Evolutionary conservation across 2,797 vertebrate genomes (phyloP), one percentile per base, ranked within the genome.

Genomic region (Triplophysa bombifrons): DNA sequence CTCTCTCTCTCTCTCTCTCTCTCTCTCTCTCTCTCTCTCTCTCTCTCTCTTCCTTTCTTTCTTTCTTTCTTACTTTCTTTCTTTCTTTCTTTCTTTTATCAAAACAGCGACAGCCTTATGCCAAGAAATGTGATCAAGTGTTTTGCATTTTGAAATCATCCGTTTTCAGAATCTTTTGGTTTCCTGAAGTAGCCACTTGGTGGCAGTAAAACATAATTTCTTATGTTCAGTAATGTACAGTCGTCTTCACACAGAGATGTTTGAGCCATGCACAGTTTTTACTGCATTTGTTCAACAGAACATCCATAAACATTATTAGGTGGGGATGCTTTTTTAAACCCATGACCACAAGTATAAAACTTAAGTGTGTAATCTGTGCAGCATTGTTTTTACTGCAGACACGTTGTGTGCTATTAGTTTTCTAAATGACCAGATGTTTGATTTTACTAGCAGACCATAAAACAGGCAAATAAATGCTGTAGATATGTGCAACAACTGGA

Each of bases 121-220:
- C 30, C 30, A 46, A 46, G 44, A 46, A 11, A 44, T 44, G 44
- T 9, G 3, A 2, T 27, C 27, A 27, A 30, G 27, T 3, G 9
- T 46, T 46, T 13, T 11, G 10, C 10, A 25, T 19, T 38, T 38
- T 4, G 30, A 38, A 14, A 34, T 30, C 38, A 41, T 41, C 41
- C 10, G 9, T 11, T 2, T 41, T 41, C 38, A 9, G 1, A 41
- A 34, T 10, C 0, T 12, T 3, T 13, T 41, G 50, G 22, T 53
- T 61, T 4, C 22, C 11, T 48, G 34, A 13, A 48, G 7, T 20
- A 30, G 17, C 8, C 80, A 74, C 75, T 72, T 66, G 83, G 61
- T 81, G 80, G 53, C 79, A 58, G 64, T 74, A 14, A 53, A 67
- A 27, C 22, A 14, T 41, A 7, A 22, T 41, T 38, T 4, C 16